phyloP scores from a whole-genome alignment of 35 echinoderm and acorn worm genomes.

The Amphiura filiformis region DNA sequence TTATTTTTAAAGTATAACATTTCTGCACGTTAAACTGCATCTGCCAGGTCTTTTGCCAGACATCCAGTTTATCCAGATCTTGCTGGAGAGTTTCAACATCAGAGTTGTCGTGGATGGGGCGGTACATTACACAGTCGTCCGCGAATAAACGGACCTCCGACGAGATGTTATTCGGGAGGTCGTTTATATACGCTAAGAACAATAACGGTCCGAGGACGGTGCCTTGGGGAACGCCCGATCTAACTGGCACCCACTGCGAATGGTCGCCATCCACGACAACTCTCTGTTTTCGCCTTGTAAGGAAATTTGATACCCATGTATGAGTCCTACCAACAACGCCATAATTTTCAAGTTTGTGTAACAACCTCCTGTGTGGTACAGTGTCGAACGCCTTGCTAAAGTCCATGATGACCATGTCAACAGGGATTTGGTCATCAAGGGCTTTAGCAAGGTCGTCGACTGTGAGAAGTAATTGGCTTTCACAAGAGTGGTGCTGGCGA shows the following conservation, averaged over 20 bases:
- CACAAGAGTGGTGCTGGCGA: not conserved
- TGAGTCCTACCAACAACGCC: slow-evolving; percentile 28
- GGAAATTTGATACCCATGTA: slow-evolving; percentile 40
- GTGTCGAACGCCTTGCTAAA: slow-evolving; percentile 59
- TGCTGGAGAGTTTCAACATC: not conserved
- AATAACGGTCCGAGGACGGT: slow-evolving; percentile 44
- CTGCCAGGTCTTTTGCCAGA: not conserved
- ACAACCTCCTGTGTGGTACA: slow-evolving; percentile 36
- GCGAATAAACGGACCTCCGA: slow-evolving; percentile 3
- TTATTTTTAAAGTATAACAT: not conserved
- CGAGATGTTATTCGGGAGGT: slow-evolving; percentile 30
- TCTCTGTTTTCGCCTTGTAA: slow-evolving; percentile 32
- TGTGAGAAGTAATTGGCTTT: not conserved
- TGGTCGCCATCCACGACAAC: slow-evolving; percentile 47
- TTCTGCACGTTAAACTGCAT: not conserved
- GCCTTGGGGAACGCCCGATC: slow-evolving; percentile 61
- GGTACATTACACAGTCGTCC: not conserved
- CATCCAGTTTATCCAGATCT: not conserved
- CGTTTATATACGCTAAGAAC: slow-evolving; percentile 52
- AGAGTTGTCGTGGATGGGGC: too few relatives aligned
- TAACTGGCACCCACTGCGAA: slow-evolving; percentile 9
- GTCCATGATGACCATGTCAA: slow-evolving; percentile 46
- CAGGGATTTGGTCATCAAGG: slow-evolving; percentile 19
- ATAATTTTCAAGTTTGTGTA: slow-evolving; percentile 29
- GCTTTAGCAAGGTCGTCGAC: not conserved